Base-by-base conservation (phyloP, 2,888 invertebrate genomes). In the Melinaea marsaeus region DNA sequence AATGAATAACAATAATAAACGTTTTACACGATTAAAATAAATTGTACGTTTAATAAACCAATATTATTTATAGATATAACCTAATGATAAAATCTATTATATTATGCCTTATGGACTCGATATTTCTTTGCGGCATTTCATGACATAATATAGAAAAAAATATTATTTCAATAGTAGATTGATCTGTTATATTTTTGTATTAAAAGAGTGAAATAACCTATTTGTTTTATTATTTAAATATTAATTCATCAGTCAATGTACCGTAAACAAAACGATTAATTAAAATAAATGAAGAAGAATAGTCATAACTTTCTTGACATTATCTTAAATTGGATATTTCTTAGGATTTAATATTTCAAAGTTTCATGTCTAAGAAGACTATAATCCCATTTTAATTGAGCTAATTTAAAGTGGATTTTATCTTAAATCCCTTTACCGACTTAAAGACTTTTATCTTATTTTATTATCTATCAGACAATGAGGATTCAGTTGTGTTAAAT, bases 311-410 rank as follows among this genome's bases (percentile, higher is more conserved):
- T 13, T 51, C 22, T 51, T 51, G 51, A 51, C 51, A 51, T 51
- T 51, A 51, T 51, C 51, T 61, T 55, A 46, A 65, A 59, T n/a
- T 65, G 42, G 37, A 56, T 33, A 34, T 61, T 61, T 56, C 55
- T 46, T 54, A 55, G 45, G 61, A 59, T 61, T 62, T 67, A 61
- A 65, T 65, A 65, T 62, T 59, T 58, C 61, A 34, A 67, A 69
- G 51, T 66, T 69, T 63, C 35, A 51, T 51, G 51, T 42, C 62
- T 57, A 37, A 61, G 68, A 69, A 67, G 63, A 61, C 62, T 64
- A 69, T 80, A 83, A 84, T 80, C 79, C 79, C 67, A 78, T 74
- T 80, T 75, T 78, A 79, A 83, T 81, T 81, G 76, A 76, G 76
- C 73, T 73, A 76, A 82, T 81, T 85, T 80, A 81, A 80, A 80